phyloP scores from a whole-genome alignment of 2,888 invertebrate genomes.

The Torymus aiolomorphi region DNA sequence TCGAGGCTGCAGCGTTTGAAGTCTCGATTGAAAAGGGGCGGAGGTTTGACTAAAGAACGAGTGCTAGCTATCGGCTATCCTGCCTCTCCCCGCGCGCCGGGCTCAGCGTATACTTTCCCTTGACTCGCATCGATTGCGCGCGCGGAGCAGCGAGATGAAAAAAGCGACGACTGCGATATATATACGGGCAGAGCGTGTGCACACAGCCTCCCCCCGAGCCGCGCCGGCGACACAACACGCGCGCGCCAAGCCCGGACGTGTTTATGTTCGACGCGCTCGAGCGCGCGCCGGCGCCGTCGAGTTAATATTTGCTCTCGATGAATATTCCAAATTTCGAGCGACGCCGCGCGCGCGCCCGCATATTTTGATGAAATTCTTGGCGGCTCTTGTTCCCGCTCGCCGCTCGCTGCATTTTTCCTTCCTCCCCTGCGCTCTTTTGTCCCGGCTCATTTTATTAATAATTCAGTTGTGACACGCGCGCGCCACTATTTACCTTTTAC shows the following conservation, averaged over 20 bases:
- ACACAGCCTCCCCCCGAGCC: neutral
- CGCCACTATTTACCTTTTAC: too few relatives aligned
- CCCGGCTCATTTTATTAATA: neutral
- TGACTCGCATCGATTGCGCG: constrained; percentile 44
- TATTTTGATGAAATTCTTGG: constrained; percentile 47
- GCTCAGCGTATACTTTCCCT: constrained; percentile 16
- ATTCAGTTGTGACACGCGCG: too few relatives aligned
- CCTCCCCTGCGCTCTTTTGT: neutral
- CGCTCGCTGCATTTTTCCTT: neutral
- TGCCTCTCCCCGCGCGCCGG: constrained; percentile 5
- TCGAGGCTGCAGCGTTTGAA: constrained; percentile 75
- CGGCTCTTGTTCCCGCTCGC: neutral
- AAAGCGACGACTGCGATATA: constrained; percentile 3
- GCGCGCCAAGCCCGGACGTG: neutral
- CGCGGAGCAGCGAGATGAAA: constrained; percentile 40
- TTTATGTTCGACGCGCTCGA: constrained; percentile 48
- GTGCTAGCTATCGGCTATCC: constrained; percentile 71
- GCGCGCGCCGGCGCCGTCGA: neutral
- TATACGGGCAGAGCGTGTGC: neutral
- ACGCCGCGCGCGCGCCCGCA: neutral
- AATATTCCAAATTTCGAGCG: constrained; percentile 47
- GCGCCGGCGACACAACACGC: too few relatives aligned
- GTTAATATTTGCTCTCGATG: constrained; percentile 50
- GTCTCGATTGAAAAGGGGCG: constrained; percentile 76
- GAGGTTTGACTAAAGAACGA: constrained; percentile 76